Conservation (phyloP, 2,888 invertebrate genomes). For the Emmelina monodactyla region DNA sequence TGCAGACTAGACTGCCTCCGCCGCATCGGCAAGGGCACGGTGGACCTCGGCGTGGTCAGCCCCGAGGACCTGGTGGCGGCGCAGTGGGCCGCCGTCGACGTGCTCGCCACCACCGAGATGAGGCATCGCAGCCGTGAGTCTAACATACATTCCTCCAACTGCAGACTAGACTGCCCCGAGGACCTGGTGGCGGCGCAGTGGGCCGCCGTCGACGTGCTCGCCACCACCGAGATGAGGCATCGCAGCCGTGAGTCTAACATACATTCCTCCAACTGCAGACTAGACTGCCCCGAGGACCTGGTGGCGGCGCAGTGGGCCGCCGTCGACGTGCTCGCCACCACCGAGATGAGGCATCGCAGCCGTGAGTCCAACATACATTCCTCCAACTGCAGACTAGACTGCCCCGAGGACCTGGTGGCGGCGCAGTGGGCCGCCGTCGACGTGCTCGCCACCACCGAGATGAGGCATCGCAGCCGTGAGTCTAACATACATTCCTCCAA, state of each 20-base stretch:
- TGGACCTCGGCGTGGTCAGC: constrained; percentile 84
- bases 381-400: too few relatives aligned
- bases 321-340: constrained; percentile 73
- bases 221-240: constrained; percentile 73
- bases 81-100: constrained; percentile 70
- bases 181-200: constrained; percentile 80
- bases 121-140: constrained; percentile 62
- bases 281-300: constrained; percentile 87
- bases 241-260: constrained; percentile 61
- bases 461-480: constrained; percentile 66
- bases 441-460: constrained; percentile 74
- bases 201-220: constrained; percentile 71
- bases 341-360: constrained; percentile 68
- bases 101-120: constrained; percentile 76
- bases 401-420: constrained; percentile 84
- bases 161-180: too few relatives aligned
- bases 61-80: constrained; percentile 85
- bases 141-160: too few relatives aligned
- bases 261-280: too few relatives aligned
- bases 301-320: constrained; percentile 75
- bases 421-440: constrained; percentile 73
- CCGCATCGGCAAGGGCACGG: constrained; percentile 76
- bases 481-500: too few relatives aligned
- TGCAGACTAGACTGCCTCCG: constrained; percentile 81
- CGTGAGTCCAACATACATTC: too few relatives aligned